A percentile compares a stretch with the other conserved stretches of the same genome.
Evolutionary conservation across 2,797 vertebrate genomes (phyloP).

Genomic region (Lagocephalus sceleratus): DNA sequence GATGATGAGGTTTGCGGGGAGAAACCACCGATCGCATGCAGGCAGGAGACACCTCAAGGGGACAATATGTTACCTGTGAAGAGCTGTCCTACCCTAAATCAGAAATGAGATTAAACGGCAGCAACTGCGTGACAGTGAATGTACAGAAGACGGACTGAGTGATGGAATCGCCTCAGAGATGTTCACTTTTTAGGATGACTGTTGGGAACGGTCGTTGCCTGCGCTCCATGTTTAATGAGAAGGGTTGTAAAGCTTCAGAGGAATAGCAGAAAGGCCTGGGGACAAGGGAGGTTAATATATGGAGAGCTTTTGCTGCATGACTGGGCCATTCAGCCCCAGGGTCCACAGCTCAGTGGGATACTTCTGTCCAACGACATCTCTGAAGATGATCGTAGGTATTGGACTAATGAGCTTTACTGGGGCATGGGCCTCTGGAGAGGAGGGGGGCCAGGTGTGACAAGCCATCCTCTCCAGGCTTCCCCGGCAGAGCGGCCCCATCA

Average conservation of each 20-base stretch:
- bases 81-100: no score
- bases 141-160: background rate
- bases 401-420: slow-evolving; percentile 80
- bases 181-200: slow-evolving; percentile 8
- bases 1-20: background rate
- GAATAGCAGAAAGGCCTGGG: slow-evolving; percentile 48
- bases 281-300: slow-evolving; percentile 72
- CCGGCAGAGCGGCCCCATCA: slow-evolving; percentile 56
- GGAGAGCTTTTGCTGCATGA: slow-evolving; percentile 76
- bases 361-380: slow-evolving; percentile 76
- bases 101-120: no score
- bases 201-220: slow-evolving; percentile 23
- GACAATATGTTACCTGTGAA: no score
- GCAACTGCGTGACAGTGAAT: no score
- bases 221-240: slow-evolving; percentile 50
- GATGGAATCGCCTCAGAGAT: background rate
- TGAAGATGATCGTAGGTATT: slow-evolving; percentile 78
- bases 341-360: slow-evolving; percentile 66
- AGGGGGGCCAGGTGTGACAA: slow-evolving; percentile 67
- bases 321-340: slow-evolving; percentile 67
- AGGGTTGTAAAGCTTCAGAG: slow-evolving; percentile 56
- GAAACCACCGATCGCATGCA: background rate
- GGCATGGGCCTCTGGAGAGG: slow-evolving; percentile 66
- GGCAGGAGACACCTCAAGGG: no score
- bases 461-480: slow-evolving; percentile 55